Evolutionary conservation across 2,888 invertebrate species (phyloP).

Genomic region (Acanthopleura granulata): DNA sequence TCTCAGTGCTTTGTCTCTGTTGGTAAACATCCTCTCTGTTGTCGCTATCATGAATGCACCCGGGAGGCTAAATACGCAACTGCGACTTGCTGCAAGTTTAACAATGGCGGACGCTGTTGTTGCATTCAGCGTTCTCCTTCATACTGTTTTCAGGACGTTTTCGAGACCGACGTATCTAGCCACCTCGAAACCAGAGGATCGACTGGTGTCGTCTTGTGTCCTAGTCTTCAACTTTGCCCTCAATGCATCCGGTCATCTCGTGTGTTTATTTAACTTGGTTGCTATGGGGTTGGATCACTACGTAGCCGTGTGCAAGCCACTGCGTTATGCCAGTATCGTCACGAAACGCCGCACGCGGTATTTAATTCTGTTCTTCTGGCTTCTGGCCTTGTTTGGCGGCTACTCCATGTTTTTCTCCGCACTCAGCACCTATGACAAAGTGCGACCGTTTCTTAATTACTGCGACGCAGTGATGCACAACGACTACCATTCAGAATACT

Average conservation of each 20-base stretch:
- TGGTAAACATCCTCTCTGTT: conserved; percentile 55
- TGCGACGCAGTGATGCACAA: conserved; percentile 53
- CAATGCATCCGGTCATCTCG: conserved; percentile 49
- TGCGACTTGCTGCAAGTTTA: conserved; percentile 54
- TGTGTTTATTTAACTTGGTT: conserved; percentile 49
- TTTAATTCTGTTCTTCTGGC: conserved; percentile 46
- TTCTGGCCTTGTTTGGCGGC: conserved; percentile 41
- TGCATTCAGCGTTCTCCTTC: conserved; percentile 45
- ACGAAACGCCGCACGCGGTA: conserved; percentile 38
- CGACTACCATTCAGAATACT: conserved; percentile 53
- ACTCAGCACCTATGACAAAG: conserved; percentile 26
- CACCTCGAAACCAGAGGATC: conserved; percentile 30
- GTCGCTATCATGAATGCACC: conserved; percentile 54
- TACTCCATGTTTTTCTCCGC: conserved; percentile 37
- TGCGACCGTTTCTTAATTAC: conserved; percentile 38
- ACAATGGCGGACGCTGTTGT: conserved; percentile 52
- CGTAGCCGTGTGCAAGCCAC: conserved; percentile 49
- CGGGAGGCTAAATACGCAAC: conserved; percentile 47
- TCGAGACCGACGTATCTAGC: conserved; percentile 29
- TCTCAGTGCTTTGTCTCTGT: conserved; percentile 44
- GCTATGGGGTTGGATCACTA: conserved; percentile 57
- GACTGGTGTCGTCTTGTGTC: conserved; percentile 43
- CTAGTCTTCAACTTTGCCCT: conserved; percentile 47
- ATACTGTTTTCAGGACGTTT: conserved; percentile 46
- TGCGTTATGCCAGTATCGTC: conserved; percentile 44